Evolutionary conservation across 2,888 invertebrate species (phyloP), one percentile per base, ranked within the genome.

Genomic region (Nymphalis c-album): DNA sequence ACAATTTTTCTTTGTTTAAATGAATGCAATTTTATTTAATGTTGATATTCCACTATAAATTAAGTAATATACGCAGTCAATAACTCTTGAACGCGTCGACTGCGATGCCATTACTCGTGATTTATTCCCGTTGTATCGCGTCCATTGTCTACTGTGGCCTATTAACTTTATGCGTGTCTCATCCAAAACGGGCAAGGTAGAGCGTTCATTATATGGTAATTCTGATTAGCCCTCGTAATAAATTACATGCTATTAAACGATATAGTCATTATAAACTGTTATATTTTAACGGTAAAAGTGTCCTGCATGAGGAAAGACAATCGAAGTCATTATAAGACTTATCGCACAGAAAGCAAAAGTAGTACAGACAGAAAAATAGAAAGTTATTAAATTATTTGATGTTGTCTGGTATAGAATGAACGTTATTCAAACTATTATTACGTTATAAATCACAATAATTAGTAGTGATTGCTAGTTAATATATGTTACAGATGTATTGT

Each of bases 81-180:
- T 86, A 85, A 82, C 78, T 85, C 84, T 78, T 82, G 75, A 83
- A 76, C 81, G 79, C 81, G 82, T 83, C 83, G 83, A 80, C 83
- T 80, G 75, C 76, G 78, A 74, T 69, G 77, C 83, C 81, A 84
- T 85, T 85, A 85, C 70, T 63, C 69, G 75, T 85, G 85, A 87
- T 88, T 86, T 87, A 88, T 85, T 77, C 75, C 77, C 76, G 69
- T 71, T 76, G 78, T 74, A 74, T 76, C 71, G 70, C 75, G 76
- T 84, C 83, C 86, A 88, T 88, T 87, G 88, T 84, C 78, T 81
- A 81, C 73, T 79, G 74, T 74, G 77, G 75, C 75, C 79, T 79
- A 71, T 78, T 77, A 75, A 78, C 76, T 76, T 74, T 77, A 76
- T 78, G 76, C 74, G 74, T 76, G 69, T 77, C 75, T 73, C 74